These are phyloP conservation scores for Elephas maximus DNA, from an alignment of 2,113 vertebrate genomes.

Conservation along the genomic window DNA sequence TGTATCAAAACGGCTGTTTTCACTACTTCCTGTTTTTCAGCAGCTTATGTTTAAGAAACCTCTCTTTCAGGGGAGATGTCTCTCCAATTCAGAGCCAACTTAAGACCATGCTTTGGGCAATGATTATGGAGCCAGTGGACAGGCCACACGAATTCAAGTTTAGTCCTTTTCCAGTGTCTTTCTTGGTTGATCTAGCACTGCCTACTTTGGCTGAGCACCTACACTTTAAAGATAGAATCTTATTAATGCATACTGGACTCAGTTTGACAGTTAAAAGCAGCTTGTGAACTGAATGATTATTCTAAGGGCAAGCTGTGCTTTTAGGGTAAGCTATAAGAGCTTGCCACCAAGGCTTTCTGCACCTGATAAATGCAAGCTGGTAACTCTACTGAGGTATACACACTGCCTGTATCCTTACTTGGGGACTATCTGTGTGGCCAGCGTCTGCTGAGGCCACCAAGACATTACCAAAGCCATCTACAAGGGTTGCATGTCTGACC, in stretches of 20 bases:
- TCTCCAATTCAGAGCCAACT: background rate
- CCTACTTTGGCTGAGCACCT: background rate
- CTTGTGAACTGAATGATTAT: background rate
- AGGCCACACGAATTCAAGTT: background rate
- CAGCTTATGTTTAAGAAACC: background rate
- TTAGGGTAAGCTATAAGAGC: background rate
- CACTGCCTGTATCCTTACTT: background rate
- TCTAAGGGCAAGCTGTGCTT: background rate
- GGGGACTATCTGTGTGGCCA: background rate
- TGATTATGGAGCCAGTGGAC: background rate
- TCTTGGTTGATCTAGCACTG: background rate
- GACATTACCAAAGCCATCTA: background rate
- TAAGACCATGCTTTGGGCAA: no score
- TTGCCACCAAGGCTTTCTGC: background rate
- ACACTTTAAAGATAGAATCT: background rate
- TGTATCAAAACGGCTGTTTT: background rate
- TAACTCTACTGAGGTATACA: background rate
- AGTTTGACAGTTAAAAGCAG: background rate
- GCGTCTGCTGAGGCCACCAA: background rate
- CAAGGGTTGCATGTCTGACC: rapidly evolving
- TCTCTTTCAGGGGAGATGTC: background rate
- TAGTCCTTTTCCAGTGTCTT: background rate
- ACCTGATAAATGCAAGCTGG: background rate
- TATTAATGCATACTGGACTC: background rate
- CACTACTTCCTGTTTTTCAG: background rate